A percentile compares a stretch with the other conserved stretches of the same genome.
phyloP scores from a whole-genome alignment of 2,797 vertebrate species.

The Danio kyathit region DNA sequence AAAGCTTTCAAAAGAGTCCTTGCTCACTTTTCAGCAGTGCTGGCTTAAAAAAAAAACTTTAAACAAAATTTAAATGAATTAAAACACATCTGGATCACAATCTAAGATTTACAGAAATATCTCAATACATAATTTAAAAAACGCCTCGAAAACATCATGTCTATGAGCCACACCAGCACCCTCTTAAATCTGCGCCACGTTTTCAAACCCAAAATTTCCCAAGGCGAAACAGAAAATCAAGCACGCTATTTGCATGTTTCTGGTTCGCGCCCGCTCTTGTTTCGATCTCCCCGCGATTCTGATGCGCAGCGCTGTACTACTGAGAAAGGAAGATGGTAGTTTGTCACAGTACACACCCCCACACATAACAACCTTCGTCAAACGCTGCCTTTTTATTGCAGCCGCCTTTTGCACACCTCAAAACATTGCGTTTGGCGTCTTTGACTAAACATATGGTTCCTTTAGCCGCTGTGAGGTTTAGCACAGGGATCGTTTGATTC shows the following conservation, averaged over 20 bases:
- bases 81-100: no score
- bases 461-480: not conserved
- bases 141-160: no score
- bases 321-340: constrained; percentile 83
- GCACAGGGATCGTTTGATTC: not conserved
- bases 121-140: not conserved
- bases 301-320: constrained; percentile 67
- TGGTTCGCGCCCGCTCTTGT: constrained; percentile 23
- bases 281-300: constrained; percentile 37
- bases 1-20: not conserved
- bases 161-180: not conserved
- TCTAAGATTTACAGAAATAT: not conserved
- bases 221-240: constrained; percentile 23
- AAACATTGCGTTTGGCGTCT: constrained; percentile 16
- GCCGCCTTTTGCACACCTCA: constrained; percentile 14
- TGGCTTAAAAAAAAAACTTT: no score
- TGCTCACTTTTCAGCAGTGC: no score
- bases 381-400: constrained; percentile 56
- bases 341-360: constrained; percentile 81
- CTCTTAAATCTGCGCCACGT: constrained; percentile 31
- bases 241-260: constrained; percentile 14
- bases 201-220: constrained; percentile 19
- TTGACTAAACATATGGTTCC: not conserved
- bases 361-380: constrained; percentile 73
- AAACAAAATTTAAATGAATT: no score